A percentile compares a stretch with the other conserved stretches of the same genome.
phyloP scores from a whole-genome alignment of 2,888 invertebrate genomes.

The Corythucha ciliata region DNA sequence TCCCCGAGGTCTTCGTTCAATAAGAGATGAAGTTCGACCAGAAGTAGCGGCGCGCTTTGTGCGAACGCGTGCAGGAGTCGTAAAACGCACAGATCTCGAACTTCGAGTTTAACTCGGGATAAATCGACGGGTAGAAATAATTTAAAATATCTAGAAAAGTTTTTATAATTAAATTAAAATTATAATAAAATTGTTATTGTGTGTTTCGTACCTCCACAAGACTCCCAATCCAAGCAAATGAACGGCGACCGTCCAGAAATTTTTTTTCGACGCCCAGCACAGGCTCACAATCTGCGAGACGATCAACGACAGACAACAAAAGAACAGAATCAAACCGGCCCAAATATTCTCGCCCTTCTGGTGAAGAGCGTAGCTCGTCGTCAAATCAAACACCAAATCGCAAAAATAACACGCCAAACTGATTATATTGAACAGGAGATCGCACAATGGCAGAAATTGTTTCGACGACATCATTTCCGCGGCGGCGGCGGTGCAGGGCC shows the following conservation, averaged over 20 bases:
- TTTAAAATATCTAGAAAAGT: conserved; percentile 55
- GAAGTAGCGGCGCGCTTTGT: conserved; percentile 78
- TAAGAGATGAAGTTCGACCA: conserved; percentile 44
- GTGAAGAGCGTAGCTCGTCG: conserved; percentile 74
- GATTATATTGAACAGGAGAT: conserved; percentile 83
- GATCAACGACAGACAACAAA: conserved; percentile 36
- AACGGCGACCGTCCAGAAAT: conserved; percentile 31
- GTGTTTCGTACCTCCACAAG: conserved; percentile 46
- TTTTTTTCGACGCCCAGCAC: conserved; percentile 23
- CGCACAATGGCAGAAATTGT: conserved; percentile 79
- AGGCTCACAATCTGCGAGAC: conserved; percentile 38
- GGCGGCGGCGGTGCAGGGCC: too few species aligned
- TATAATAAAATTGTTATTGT: conserved; percentile 27
- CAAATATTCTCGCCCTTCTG: conserved; percentile 55
- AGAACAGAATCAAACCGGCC: conserved; percentile 21
- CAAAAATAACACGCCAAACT: conserved; percentile 83
- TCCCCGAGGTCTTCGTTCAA: conserved; percentile 32
- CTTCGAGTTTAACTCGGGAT: conserved; percentile 73
- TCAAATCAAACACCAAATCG: conserved; percentile 80
- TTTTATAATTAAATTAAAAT: conserved; percentile 43
- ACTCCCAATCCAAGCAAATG: conserved; percentile 63
- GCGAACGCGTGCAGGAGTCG: conserved; percentile 78
- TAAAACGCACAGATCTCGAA: conserved; percentile 58
- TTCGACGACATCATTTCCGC: conserved; percentile 19
- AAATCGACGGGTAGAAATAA: conserved; percentile 75